phyloP scores from a whole-genome alignment of 1,140 invertebrate species.

The Aradophagus sp. region DNA sequence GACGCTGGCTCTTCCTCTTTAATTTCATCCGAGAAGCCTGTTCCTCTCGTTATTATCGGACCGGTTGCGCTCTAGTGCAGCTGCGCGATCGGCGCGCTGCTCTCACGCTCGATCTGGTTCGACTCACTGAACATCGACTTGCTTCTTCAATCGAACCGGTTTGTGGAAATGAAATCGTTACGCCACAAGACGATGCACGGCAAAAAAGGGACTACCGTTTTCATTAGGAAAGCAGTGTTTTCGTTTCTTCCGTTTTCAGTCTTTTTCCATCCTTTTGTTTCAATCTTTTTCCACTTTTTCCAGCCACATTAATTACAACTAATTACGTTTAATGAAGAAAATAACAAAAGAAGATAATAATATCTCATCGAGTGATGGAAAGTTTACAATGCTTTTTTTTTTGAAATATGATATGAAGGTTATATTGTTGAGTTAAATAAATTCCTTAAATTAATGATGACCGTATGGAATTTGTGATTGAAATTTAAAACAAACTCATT shows the following conservation, averaged over 20 bases:
- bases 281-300: not conserved
- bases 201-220: slow-evolving; percentile 19
- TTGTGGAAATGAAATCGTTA: slow-evolving; percentile 50
- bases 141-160: slow-evolving; percentile 54
- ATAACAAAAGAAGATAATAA: no score
- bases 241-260: no score
- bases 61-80: slow-evolving; percentile 58
- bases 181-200: no score
- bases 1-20: slow-evolving; percentile 33
- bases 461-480: no score
- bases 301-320: not conserved
- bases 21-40: slow-evolving; percentile 41
- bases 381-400: no score
- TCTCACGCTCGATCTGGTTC: slow-evolving; percentile 60
- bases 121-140: slow-evolving; percentile 59
- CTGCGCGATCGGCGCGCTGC: slow-evolving; percentile 57
- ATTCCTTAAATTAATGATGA: no score
- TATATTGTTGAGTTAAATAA: no score
- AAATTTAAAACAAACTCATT: no score
- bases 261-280: slow-evolving; percentile 9
- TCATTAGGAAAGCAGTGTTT: slow-evolving; percentile 26
- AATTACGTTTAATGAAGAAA: no score
- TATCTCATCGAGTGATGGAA: no score
- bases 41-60: slow-evolving; percentile 63
- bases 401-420: no score